A percentile compares a stretch with the other conserved stretches of the same genome.
These are phyloP conservation scores for Cybosia mesomella DNA, from an alignment of 2,888 invertebrate genomes.

Conservation along the genomic window DNA sequence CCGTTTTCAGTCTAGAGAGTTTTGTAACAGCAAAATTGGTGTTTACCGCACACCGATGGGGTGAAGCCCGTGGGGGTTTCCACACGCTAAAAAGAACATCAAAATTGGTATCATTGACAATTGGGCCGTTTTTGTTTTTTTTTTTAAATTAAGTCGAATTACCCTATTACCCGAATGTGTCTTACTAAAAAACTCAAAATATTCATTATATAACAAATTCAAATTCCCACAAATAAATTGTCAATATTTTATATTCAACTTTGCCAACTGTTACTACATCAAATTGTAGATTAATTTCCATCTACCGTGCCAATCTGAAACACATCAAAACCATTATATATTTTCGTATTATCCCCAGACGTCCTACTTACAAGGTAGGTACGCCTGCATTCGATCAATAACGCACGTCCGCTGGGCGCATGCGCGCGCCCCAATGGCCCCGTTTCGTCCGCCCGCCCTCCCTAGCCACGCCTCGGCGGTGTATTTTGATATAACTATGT, in stretches of 20 bases:
- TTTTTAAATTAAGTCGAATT: no score
- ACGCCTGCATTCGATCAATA: constrained; percentile 36
- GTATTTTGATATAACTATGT: constrained; percentile 6
- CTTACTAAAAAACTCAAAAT: no score
- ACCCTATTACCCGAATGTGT: no score
- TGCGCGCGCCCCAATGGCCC: constrained; percentile 36
- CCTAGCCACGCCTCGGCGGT: constrained; percentile 37
- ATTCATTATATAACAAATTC: neutral
- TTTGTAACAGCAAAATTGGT: no score
- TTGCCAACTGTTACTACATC: neutral
- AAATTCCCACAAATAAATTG: neutral
- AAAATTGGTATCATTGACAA: no score
- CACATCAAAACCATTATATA: constrained; percentile 13
- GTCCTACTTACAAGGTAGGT: constrained; percentile 4
- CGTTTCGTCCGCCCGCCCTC: constrained; percentile 22
- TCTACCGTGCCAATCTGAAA: constrained; percentile 11
- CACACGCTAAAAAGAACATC: no score
- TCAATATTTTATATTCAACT: neutral
- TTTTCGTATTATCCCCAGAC: constrained; percentile 13
- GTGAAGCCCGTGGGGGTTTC: no score
- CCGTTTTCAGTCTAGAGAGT: no score
- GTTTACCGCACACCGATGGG: no score
- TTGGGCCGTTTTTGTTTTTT: no score
- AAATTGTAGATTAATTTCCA: neutral
- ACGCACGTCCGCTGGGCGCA: constrained; percentile 29